A percentile compares a stretch with the other conserved stretches of the same genome.
phyloP scores from a whole-genome alignment of 2,113 vertebrate species.

The Phrynosoma blainvillii region DNA sequence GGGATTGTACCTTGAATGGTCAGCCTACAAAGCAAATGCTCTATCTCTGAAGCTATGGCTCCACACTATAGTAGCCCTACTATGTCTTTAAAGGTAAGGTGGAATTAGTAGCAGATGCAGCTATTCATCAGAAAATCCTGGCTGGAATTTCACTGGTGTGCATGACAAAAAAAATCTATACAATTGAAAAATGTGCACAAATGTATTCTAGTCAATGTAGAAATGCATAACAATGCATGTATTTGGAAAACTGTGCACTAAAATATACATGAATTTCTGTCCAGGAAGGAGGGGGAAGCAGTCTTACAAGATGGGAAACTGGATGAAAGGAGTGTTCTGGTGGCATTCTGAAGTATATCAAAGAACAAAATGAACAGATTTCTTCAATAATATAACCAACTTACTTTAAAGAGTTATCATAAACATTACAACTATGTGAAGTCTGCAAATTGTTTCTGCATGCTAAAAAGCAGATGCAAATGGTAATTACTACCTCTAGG shows the following conservation, averaged over 20 bases:
- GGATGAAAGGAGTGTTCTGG: too few relatives aligned
- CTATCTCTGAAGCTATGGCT: not conserved
- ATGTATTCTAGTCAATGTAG: too few relatives aligned
- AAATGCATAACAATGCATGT: too few relatives aligned
- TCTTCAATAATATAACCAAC: not conserved
- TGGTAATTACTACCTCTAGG: conserved; percentile 82
- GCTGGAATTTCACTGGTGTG: not conserved
- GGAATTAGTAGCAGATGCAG: not conserved
- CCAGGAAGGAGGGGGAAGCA: too few relatives aligned
- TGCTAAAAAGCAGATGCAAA: not conserved
- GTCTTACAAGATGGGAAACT: not conserved
- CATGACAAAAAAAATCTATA: too few relatives aligned
- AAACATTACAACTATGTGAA: not conserved
- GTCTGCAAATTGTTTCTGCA: not conserved
- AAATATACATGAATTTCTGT: too few relatives aligned
- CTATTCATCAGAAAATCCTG: not conserved
- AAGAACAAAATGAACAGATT: too few relatives aligned
- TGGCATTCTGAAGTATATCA: not conserved
- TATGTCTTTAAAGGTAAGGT: not conserved
- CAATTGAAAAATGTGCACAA: too few relatives aligned
- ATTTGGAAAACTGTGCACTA: too few relatives aligned
- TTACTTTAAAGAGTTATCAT: not conserved
- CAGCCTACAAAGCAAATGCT: not conserved
- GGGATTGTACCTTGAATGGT: not conserved
- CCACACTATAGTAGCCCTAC: not conserved